Evolutionary conservation across 2,113 vertebrate genomes (phyloP).

Genomic region (Cyanistes caeruleus): DNA sequence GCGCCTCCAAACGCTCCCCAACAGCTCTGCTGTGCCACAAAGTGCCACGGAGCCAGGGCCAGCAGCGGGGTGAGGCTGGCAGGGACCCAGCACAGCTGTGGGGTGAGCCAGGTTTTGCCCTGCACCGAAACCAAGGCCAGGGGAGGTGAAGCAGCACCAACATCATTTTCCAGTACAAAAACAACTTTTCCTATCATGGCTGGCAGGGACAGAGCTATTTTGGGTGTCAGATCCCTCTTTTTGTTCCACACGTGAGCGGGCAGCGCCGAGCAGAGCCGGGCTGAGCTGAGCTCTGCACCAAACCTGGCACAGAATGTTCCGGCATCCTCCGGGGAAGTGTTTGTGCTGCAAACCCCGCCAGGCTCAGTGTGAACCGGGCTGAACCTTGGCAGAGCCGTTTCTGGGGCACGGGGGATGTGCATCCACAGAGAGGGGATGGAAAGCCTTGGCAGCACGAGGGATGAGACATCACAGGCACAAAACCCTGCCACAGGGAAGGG

Average conservation of each 20-base stretch:
- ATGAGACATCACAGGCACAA: fast-evolving
- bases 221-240: background rate
- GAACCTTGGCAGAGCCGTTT: background rate
- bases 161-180: background rate
- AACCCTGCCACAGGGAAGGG: background rate
- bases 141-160: background rate
- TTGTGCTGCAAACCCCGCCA: background rate
- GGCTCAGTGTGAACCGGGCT: background rate
- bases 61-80: fast-evolving
- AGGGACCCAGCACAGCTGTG: background rate
- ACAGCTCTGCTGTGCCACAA: background rate
- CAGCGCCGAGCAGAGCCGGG: background rate
- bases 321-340: background rate
- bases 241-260: background rate
- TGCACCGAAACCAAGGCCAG: background rate
- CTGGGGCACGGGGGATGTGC: background rate
- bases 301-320: background rate
- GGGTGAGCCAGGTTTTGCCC: background rate
- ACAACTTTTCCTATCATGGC: background rate
- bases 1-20: background rate
- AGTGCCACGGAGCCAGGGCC: background rate
- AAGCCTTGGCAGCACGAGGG: background rate
- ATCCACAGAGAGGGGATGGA: background rate
- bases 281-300: background rate
- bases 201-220: background rate